Base-by-base conservation (phyloP, 1,140 invertebrate species). In the Eueides isabella region DNA sequence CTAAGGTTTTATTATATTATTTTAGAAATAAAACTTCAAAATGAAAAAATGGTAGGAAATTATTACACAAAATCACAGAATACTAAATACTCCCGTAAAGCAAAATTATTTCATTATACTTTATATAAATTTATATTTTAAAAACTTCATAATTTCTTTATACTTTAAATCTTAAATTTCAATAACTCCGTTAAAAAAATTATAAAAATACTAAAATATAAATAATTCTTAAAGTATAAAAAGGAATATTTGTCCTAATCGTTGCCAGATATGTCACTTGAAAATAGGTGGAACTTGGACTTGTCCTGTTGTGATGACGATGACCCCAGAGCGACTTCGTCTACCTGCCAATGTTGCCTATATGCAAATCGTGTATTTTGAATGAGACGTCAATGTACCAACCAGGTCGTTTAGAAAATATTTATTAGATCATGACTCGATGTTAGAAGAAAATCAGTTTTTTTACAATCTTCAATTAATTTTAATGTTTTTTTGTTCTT, bases 361-460 rank as follows among this genome's bases (percentile, higher is more conserved):
- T 92, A 92, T 92, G 90, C 88, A 91, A 92, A 92, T 92, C 75
- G 76, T 83, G 83, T 87, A 90, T 87, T 87, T 80, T 81, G 76
- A 86, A 81, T 74, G 72, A 75, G 76, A 72, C 78, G 82, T 91
- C 89, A 89, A 88, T 77, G 89, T 80, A 87, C 89, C 82, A 77
- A 67, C 74, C 76, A 75, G 74, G 75, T 80, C 79, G 74, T 83
- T 76, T 76, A 64, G 44, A 33, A 72, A 38, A 70, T 72, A 72
- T 44, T 69, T 69, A 79, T 79, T 78, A 73, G 69, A 72, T 72
- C 74, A 76, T 61, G 31, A 76, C 69, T 70, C 48, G 72, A 64
- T 14, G 66, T 68, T 75, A 38, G 63, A 64, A 38, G 63, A 75
- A 75, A 75, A 72, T 74, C 44, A 44, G 66, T 68, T 74, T 74